Conservation (phyloP, 2,113 vertebrate species). For the Ammodytes dubius region DNA sequence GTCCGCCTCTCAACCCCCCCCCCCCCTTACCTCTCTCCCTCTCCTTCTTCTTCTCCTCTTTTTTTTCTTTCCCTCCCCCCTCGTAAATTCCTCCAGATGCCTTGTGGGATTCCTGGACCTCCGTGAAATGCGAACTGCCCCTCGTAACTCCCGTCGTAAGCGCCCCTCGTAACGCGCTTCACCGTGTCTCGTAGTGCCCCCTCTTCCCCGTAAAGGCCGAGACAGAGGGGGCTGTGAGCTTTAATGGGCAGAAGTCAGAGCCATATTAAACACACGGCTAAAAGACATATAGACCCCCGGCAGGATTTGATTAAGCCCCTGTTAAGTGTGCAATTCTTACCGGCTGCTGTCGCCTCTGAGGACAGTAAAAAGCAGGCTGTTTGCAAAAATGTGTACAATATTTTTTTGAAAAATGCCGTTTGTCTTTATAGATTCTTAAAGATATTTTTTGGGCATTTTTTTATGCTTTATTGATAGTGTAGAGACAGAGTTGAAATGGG, state of each 20-base stretch:
- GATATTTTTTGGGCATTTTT: too few relatives aligned
- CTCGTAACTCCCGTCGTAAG: conserved; percentile 81
- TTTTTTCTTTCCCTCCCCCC: conserved; percentile 55
- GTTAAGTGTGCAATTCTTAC: conserved; percentile 57
- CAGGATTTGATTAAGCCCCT: conserved; percentile 75
- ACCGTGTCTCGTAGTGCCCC: conserved; percentile 76
- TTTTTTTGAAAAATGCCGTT: conserved; percentile 13
- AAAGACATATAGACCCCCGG: conserved; percentile 72
- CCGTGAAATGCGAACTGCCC: conserved; percentile 80
- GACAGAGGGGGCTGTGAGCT: conserved; percentile 71
- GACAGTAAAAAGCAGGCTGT: conserved; percentile 32
- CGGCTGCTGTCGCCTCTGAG: conserved; percentile 34
- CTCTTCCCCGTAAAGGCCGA: conserved; percentile 75
- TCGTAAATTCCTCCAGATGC: conserved; percentile 84
- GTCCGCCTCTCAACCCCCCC: conserved; percentile 28
- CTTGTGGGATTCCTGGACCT: conserved; percentile 82
- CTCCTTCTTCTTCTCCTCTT: too few relatives aligned
- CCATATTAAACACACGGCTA: conserved; percentile 72
- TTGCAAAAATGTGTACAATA: conserved; percentile 26
- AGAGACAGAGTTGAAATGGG: too few relatives aligned
- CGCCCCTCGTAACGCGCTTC: conserved; percentile 79
- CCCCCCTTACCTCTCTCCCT: not conserved
- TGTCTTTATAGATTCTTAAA: not conserved
- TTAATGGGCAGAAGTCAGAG: conserved; percentile 71
- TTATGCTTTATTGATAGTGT: too few relatives aligned